A percentile compares a stretch with the other conserved stretches of the same genome.
Conservation (phyloP, 35 echinoderm and acorn worm genomes). For the Patiria miniata region DNA sequence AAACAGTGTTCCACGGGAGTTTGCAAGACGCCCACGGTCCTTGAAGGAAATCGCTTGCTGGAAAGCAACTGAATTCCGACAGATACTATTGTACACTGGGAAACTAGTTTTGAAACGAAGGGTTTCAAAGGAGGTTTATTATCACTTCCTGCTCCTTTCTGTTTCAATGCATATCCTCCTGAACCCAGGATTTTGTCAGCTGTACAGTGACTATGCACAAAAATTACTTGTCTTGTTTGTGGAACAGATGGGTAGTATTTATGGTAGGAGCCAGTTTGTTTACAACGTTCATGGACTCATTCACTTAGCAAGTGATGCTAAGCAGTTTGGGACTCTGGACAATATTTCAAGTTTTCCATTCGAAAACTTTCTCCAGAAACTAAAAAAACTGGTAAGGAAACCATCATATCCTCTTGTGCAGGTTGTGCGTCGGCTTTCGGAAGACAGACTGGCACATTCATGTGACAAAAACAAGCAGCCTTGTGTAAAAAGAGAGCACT, state of each 20-base stretch:
- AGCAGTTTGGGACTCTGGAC: slow-evolving; percentile 58
- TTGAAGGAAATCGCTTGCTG: slow-evolving; percentile 52
- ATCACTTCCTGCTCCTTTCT: slow-evolving; percentile 58
- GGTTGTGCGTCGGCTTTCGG: slow-evolving; percentile 51
- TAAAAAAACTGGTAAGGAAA: slow-evolving; percentile 67
- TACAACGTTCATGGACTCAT: slow-evolving; percentile 75
- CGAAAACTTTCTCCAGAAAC: slow-evolving; percentile 62
- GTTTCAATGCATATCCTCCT: slow-evolving; percentile 59
- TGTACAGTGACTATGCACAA: slow-evolving; percentile 32
- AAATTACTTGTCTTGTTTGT: slow-evolving; percentile 37
- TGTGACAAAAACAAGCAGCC: neutral
- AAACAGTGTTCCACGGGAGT: slow-evolving; percentile 60
- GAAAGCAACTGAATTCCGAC: slow-evolving; percentile 70
- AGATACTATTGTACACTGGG: slow-evolving; percentile 75
- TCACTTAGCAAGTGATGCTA: slow-evolving; percentile 59
- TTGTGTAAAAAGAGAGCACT: slow-evolving; percentile 42
- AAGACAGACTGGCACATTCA: slow-evolving; percentile 18
- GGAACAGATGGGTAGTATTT: slow-evolving; percentile 39
- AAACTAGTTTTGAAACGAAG: slow-evolving; percentile 37
- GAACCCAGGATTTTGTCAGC: slow-evolving; percentile 41
- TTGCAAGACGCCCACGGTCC: slow-evolving; percentile 58
- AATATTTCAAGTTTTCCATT: slow-evolving; percentile 66
- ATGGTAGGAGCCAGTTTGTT: slow-evolving; percentile 45
- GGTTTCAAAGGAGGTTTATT: slow-evolving; percentile 33
- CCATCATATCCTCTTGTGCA: slow-evolving; percentile 62